Evolutionary conservation across 2,797 vertebrate species (phyloP).

Genomic region (Ptychobarbus kaznakovi): DNA sequence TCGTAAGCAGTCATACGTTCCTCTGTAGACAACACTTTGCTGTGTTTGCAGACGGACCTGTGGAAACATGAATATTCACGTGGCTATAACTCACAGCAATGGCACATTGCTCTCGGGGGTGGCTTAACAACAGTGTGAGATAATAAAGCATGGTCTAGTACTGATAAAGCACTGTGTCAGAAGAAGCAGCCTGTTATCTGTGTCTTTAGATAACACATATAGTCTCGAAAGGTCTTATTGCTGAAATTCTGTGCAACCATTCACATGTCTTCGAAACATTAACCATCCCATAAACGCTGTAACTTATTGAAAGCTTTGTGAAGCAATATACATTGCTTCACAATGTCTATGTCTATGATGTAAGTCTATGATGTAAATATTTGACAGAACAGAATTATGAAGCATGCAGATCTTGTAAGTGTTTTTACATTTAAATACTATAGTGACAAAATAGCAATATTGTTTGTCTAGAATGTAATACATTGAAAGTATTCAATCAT

Average conservation of each 20-base stretch:
- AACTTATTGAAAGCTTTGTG: not conserved
- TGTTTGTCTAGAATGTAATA: not conserved
- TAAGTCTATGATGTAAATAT: not conserved
- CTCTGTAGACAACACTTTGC: slow-evolving; percentile 72
- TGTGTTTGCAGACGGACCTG: slow-evolving; percentile 83
- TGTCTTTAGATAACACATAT: slow-evolving; percentile 25
- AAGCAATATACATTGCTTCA: not conserved
- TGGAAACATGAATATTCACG: slow-evolving; percentile 27
- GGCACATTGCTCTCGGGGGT: not conserved
- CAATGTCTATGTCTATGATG: too few species aligned
- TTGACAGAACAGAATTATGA: not conserved
- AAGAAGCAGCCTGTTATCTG: not conserved
- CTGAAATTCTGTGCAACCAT: not conserved
- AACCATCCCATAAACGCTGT: not conserved
- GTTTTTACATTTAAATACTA: too few species aligned
- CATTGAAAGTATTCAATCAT: not conserved
- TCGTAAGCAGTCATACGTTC: slow-evolving; percentile 78
- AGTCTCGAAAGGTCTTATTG: not conserved
- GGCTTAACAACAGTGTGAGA: slow-evolving; percentile 5
- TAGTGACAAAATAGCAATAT: not conserved
- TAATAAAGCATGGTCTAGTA: slow-evolving; percentile 34
- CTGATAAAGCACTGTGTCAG: slow-evolving; percentile 11
- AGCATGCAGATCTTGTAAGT: not conserved
- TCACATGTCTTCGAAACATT: not conserved
- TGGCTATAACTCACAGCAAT: not conserved